A percentile compares a stretch with the other conserved stretches of the same genome.
Conservation (phyloP, 37 sponge, comb jelly and placozoan species). For the Corticium candelabrum region DNA sequence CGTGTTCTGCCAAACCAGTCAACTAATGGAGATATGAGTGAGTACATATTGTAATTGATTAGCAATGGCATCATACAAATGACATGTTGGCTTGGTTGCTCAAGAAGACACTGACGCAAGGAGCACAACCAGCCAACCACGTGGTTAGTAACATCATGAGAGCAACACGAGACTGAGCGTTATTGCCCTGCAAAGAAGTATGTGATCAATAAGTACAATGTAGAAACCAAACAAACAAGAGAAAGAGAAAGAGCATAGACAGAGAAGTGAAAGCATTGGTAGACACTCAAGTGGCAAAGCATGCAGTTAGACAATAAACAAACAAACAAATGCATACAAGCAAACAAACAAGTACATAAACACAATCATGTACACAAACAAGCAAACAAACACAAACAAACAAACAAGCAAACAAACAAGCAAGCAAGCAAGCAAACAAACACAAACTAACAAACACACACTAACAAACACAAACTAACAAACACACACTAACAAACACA, state of each 20-base stretch:
- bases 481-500: too few relatives aligned
- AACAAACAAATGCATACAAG: background rate
- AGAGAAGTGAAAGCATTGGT: slow-evolving; percentile 9
- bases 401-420: too few relatives aligned
- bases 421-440: too few relatives aligned
- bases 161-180: slow-evolving; percentile 48
- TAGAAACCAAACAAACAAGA: too few relatives aligned
- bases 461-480: too few relatives aligned
- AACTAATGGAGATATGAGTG: slow-evolving; percentile 19
- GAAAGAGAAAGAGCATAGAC: too few relatives aligned
- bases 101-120: slow-evolving; percentile 67
- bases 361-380: too few relatives aligned
- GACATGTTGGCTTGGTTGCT: slow-evolving; percentile 51
- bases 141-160: slow-evolving; percentile 62
- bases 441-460: too few relatives aligned
- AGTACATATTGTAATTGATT: slow-evolving; percentile 1
- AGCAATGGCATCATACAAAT: slow-evolving; percentile 20
- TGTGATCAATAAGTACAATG: background rate
- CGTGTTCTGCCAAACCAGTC: slow-evolving; percentile 49
- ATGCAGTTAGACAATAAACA: background rate
- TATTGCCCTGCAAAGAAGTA: slow-evolving; percentile 8
- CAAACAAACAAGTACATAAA: too few relatives aligned
- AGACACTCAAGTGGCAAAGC: too few relatives aligned
- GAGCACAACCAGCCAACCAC: slow-evolving; percentile 62
- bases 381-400: too few relatives aligned